These are phyloP conservation scores for Neelides sp. DNA, from an alignment of 1,140 invertebrate genomes.

Conservation along the genomic window DNA sequence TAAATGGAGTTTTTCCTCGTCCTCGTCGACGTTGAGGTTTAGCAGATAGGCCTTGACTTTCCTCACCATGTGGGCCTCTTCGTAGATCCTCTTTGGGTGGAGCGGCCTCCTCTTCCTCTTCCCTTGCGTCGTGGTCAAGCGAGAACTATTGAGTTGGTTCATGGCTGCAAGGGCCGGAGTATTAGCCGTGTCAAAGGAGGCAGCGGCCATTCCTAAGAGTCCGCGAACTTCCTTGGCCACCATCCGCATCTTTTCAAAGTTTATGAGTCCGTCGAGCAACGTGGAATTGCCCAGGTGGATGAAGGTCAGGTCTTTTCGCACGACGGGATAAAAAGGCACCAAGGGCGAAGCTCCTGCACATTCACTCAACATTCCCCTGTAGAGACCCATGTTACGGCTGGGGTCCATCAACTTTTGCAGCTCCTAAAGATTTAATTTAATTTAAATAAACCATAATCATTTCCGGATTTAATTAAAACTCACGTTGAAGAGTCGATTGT, in stretches of 20 bases:
- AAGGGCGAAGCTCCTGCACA: constrained; percentile 74
- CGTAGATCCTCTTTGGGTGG: constrained; percentile 96
- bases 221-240: constrained; percentile 93
- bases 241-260: constrained; percentile 98
- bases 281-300: constrained; percentile 96
- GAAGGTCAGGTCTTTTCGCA: constrained; percentile 96
- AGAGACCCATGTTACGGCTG: constrained; percentile 96
- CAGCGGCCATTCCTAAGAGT: constrained; percentile 89
- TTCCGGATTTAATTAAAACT: constrained; percentile 20
- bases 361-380: constrained; percentile 78
- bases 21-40: constrained; percentile 78
- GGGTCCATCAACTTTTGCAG: constrained; percentile 94
- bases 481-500: constrained; percentile 71
- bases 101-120: constrained; percentile 55
- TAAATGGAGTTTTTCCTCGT: constrained; percentile 77
- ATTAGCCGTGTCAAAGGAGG: constrained; percentile 72
- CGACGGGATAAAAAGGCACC: constrained; percentile 93
- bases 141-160: constrained; percentile 55
- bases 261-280: constrained; percentile 78
- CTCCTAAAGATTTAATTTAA: constrained; percentile 39
- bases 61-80: constrained; percentile 50
- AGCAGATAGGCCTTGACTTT: constrained; percentile 62
- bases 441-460: too few relatives aligned
- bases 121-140: constrained; percentile 21
- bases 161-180: constrained; percentile 75